Evolutionary conservation across 2,797 vertebrate genomes (phyloP).

Genomic region (Silurus aristotelis): DNA sequence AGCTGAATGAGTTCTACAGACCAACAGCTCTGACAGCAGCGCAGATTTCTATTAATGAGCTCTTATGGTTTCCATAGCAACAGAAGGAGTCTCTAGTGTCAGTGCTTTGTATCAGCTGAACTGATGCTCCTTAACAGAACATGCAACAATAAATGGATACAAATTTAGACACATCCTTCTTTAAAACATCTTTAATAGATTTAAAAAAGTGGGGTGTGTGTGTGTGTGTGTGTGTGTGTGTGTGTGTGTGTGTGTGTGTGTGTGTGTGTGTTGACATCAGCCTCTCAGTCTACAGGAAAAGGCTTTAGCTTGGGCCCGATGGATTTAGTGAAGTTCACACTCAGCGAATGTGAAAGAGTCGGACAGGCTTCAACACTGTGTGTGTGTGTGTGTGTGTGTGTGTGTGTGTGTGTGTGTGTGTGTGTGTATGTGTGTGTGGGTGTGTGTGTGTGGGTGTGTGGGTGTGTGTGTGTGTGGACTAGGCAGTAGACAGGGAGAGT

Average conservation of each 20-base stretch:
- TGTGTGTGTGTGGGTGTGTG: background rate
- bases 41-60: no score
- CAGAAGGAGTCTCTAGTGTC: no score
- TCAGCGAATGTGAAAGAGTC: slow-evolving; percentile 76
- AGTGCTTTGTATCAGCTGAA: no score
- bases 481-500: slow-evolving; percentile 13
- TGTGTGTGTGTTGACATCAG: slow-evolving; percentile 27
- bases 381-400: background rate
- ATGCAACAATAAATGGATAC: no score
- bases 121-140: no score
- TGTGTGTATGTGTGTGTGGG: background rate
- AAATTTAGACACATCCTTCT: no score
- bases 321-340: slow-evolving; percentile 77
- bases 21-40: no score
- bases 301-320: slow-evolving; percentile 65
- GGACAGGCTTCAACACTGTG: background rate
- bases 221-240: background rate
- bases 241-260: slow-evolving; percentile 33
- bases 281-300: slow-evolving; percentile 58
- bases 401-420: slow-evolving; percentile 4
- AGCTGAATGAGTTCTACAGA: no score
- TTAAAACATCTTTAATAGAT: no score
- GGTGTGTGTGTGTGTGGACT: background rate
- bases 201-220: no score
- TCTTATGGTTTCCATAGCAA: no score